Percentiles rank a stretch among this genome's conserved stretches.
Conservation (phyloP, 2,113 vertebrate species). For the Coptodon bakossiorum region DNA sequence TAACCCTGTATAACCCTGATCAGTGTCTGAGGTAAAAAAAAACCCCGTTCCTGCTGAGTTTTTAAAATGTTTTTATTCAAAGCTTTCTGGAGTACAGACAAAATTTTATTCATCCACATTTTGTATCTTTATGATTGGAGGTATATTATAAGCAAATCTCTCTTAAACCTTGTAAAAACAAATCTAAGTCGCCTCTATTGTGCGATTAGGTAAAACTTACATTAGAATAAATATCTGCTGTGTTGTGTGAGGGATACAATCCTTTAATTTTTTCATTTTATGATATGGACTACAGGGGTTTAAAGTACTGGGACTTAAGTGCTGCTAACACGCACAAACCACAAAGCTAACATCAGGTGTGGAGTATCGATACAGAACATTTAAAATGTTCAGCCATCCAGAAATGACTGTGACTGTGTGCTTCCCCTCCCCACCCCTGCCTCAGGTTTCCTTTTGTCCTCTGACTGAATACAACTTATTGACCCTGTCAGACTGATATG, state of each 20-base stretch:
- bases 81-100: background rate
- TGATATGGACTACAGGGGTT: background rate
- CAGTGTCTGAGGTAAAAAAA: background rate
- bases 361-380: background rate
- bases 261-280: background rate
- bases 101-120: background rate
- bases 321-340: background rate
- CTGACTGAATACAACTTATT: background rate
- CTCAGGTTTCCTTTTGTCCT: background rate
- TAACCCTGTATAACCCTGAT: background rate
- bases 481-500: background rate
- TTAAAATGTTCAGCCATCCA: background rate
- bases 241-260: rapidly evolving
- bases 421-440: background rate
- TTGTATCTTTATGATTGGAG: rapidly evolving
- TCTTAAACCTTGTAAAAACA: rapidly evolving
- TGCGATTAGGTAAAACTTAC: rapidly evolving
- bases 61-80: background rate
- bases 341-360: background rate
- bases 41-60: background rate
- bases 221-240: rapidly evolving
- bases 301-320: background rate
- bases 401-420: background rate
- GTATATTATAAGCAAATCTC: rapidly evolving
- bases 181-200: rapidly evolving